Percentiles rank a stretch among this genome's conserved stretches.
phyloP scores from a whole-genome alignment of 1,140 invertebrate genomes.

The Camponotus pennsylvanicus region DNA sequence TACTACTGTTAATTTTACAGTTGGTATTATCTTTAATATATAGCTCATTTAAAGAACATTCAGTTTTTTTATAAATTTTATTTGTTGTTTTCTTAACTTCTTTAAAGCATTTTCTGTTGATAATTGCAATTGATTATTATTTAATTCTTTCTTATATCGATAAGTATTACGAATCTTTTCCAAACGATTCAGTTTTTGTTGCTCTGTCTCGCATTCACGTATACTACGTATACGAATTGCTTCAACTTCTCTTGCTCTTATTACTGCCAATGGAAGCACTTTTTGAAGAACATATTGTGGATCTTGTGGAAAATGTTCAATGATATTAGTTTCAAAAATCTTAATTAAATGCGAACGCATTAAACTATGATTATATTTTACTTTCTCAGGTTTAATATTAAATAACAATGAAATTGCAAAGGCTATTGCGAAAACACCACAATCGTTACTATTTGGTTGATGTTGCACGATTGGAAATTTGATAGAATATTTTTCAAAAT shows the following conservation, averaged over 20 bases:
- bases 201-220: neutral
- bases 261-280: neutral
- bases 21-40: neutral
- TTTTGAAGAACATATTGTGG: neutral
- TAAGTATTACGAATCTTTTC: too few relatives aligned
- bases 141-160: too few relatives aligned
- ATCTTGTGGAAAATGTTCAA: neutral
- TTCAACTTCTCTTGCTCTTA: neutral
- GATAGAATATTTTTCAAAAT: neutral
- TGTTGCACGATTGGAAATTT: neutral
- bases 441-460: neutral
- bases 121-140: too few relatives aligned
- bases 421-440: slow-evolving; percentile 16
- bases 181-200: too few relatives aligned
- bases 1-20: neutral
- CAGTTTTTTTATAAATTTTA: too few relatives aligned
- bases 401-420: slow-evolving; percentile 23
- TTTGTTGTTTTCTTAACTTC: too few relatives aligned
- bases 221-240: neutral
- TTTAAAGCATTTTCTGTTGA: too few relatives aligned
- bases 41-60: too few relatives aligned
- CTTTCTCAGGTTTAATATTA: slow-evolving; percentile 17
- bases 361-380: neutral
- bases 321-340: neutral
- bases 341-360: slow-evolving; percentile 12